Evolutionary conservation across 2,888 invertebrate genomes (phyloP), one percentile per base, ranked within the genome.

Genomic region (Gisinianus flammeolus): DNA sequence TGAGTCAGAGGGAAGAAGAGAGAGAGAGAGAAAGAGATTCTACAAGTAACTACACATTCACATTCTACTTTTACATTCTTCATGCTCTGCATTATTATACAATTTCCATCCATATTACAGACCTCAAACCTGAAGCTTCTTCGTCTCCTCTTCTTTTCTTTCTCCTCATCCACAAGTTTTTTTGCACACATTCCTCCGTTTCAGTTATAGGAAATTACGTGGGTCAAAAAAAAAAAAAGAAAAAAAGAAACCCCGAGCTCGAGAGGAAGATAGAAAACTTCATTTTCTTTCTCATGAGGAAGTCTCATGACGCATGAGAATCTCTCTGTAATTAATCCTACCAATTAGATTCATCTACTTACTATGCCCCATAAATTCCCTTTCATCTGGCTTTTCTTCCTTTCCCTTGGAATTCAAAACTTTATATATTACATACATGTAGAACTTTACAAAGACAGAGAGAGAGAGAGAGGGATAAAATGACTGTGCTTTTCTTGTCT

Each of bases 301-400:
- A 68, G 35, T 19, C 31, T 66, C 66, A 30, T 66, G 68, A 68
- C 44, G 44, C 35, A 68, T 44, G 68, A 68, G 68, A 68, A 68
- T 44, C 22, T 68, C 68, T 31, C 24, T 10, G 68, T 68, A 68
- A 73, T 58, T 62, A 62, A 73, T 71, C 56, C 71, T 71, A 64
- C 58, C 62, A 62, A 73, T 73, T 44, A 44, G 44, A 44, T 73
- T 73, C 62, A 73, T 62, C 73, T 31, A 33, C 28, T 62, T 62
- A 35, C 73, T 73, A 62, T 26, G 24, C 58, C 24, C 28, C 58
- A 73, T 73, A 72, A 72, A 72, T 73, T 73, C 33, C 62, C 58
- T 33, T 58, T 62, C 62, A 58, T 35, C 68, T 4, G 35, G 2
- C 68, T 12, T 35, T 35, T 35, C 44, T 44, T 1, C 44, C 3